phyloP scores from a whole-genome alignment of 2,113 vertebrate species.

The Strix aluco region DNA sequence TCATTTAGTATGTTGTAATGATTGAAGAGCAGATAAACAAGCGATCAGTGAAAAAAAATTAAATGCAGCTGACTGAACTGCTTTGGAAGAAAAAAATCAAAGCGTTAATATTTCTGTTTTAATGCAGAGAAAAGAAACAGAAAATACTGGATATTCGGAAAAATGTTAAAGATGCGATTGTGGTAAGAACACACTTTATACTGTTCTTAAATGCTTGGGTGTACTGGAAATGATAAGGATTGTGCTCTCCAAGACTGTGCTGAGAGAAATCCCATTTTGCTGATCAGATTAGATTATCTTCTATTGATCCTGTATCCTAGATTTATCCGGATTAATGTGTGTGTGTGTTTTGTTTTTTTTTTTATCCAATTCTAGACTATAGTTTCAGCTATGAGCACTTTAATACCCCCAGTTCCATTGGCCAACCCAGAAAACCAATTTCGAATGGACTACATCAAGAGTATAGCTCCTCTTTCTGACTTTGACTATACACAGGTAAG shows the following conservation, averaged over 20 bases:
- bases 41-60: background rate
- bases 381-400: slow-evolving; percentile 98
- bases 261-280: slow-evolving; percentile 68
- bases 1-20: background rate
- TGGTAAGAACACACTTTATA: slow-evolving; percentile 85
- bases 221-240: slow-evolving; percentile 3
- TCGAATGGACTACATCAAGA: slow-evolving; percentile 98
- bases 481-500: slow-evolving; percentile 98
- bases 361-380: slow-evolving; percentile 85
- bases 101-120: slow-evolving; percentile 64
- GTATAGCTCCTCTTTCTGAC: slow-evolving; percentile 96
- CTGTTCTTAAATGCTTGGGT: slow-evolving; percentile 25
- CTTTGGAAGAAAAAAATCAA: background rate
- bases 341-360: slow-evolving; percentile 18
- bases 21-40: slow-evolving; percentile 30
- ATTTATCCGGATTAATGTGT: slow-evolving; percentile 50
- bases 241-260: slow-evolving; percentile 16
- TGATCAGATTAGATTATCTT: slow-evolving; percentile 65
- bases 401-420: slow-evolving; percentile 96
- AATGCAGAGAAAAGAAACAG: slow-evolving; percentile 97
- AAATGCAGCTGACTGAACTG: background rate
- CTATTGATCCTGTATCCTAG: slow-evolving; percentile 28
- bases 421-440: slow-evolving; percentile 97
- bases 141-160: slow-evolving; percentile 99
- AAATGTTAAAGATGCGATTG: slow-evolving; percentile 99